Conservation (phyloP, 1,140 invertebrate genomes). For the Drosophila busckii region DNA sequence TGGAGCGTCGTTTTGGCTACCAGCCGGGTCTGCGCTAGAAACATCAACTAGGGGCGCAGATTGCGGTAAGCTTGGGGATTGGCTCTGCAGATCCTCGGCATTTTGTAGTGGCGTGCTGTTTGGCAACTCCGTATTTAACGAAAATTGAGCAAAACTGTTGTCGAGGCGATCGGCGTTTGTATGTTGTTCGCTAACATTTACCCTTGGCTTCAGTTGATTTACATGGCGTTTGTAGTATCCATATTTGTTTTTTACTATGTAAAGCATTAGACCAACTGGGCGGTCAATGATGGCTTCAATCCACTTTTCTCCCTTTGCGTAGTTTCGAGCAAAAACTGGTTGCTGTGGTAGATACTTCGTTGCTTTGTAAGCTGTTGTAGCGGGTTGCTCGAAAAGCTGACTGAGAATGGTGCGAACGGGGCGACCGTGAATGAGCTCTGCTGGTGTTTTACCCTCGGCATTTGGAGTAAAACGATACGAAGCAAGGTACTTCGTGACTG, state of each 20-base stretch:
- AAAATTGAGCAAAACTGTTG: too few relatives aligned
- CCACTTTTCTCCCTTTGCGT: constrained; percentile 9
- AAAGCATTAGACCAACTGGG: constrained; percentile 4
- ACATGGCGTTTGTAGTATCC: neutral
- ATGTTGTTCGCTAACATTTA: too few relatives aligned
- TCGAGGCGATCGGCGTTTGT: too few relatives aligned
- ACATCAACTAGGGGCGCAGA: neutral
- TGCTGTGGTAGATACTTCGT: constrained; percentile 3
- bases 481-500: constrained; percentile 5
- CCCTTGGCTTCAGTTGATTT: constrained; percentile 11
- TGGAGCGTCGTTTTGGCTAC: neutral
- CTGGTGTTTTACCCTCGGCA: neutral
- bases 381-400: constrained; percentile 7
- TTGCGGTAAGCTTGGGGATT: neutral
- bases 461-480: constrained; percentile 15
- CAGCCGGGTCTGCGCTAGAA: neutral
- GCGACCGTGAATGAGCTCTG: constrained; percentile 12
- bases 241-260: neutral
- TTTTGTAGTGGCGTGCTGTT: too few relatives aligned
- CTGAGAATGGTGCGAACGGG: constrained; percentile 5
- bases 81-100: too few relatives aligned
- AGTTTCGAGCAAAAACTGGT: constrained; percentile 12
- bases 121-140: too few relatives aligned
- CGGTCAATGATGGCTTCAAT: constrained; percentile 5
- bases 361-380: neutral